Evolutionary conservation across 2,888 invertebrate species (phyloP).

Genomic region (Drosophila limbata): DNA sequence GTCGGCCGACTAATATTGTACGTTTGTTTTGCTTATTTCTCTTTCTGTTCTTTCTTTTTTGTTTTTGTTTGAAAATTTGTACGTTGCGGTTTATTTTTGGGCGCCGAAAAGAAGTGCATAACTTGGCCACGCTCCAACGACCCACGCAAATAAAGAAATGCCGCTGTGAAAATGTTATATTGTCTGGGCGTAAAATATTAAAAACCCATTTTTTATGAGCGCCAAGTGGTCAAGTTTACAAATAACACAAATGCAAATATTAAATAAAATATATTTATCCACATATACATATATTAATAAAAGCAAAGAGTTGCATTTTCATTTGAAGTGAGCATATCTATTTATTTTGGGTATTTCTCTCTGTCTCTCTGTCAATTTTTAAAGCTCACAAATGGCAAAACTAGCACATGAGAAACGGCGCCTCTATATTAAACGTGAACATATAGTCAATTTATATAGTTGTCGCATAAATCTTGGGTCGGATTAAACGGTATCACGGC

Average conservation of each 20-base stretch:
- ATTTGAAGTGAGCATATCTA: background rate
- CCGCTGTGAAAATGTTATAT: conserved; percentile 58
- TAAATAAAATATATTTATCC: conserved; percentile 45
- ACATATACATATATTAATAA: conserved; percentile 20
- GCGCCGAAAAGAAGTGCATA: conserved; percentile 71
- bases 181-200: conserved; percentile 63
- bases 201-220: conserved; percentile 75
- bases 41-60: conserved; percentile 24
- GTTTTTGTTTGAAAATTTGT: conserved; percentile 42
- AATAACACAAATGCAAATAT: conserved; percentile 48
- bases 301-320: conserved; percentile 13
- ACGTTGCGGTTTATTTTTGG: conserved; percentile 69
- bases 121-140: conserved; percentile 76
- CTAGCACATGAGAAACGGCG: conserved; percentile 47
- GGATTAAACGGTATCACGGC: conserved; percentile 46
- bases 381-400: conserved; percentile 32
- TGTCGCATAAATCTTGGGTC: conserved; percentile 60
- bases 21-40: conserved; percentile 1
- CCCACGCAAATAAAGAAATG: conserved; percentile 62
- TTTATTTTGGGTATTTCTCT: background rate
- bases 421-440: conserved; percentile 38
- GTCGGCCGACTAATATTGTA: background rate
- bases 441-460: conserved; percentile 33
- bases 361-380: conserved; percentile 12
- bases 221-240: conserved; percentile 69